phyloP scores from a whole-genome alignment of 1,140 invertebrate species.

The Zophobas atratus region DNA sequence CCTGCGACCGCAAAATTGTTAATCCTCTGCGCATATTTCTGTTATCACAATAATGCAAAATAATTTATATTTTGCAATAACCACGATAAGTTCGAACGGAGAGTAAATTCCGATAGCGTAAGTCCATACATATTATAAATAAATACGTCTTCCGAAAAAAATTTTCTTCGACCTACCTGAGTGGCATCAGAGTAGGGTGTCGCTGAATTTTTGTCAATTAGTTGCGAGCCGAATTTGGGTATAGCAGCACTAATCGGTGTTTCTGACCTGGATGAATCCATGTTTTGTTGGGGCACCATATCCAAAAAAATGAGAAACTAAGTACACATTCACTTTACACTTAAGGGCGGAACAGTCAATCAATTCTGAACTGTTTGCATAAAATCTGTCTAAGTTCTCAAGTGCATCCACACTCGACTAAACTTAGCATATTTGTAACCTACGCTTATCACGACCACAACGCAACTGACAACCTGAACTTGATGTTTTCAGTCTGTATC shows the following conservation, averaged over 20 bases:
- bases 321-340: constrained; percentile 47
- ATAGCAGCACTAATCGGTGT: constrained; percentile 68
- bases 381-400: constrained; percentile 64
- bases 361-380: constrained; percentile 3
- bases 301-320: constrained; percentile 50
- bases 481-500: constrained; percentile 65
- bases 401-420: constrained; percentile 60
- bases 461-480: constrained; percentile 63
- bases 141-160: neutral
- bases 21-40: neutral
- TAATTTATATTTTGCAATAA: too few species aligned
- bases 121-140: too few species aligned
- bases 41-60: constrained; percentile 1
- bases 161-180: constrained; percentile 78
- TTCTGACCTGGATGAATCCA: constrained; percentile 68
- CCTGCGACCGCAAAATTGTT: too few species aligned
- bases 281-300: constrained; percentile 76
- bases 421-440: constrained; percentile 59
- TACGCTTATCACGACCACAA: constrained; percentile 55
- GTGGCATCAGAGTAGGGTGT: constrained; percentile 98
- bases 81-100: too few species aligned
- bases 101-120: neutral
- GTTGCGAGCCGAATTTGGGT: constrained; percentile 85
- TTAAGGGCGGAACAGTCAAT: constrained; percentile 26
- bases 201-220: constrained; percentile 89